Evolutionary conservation across 2,888 invertebrate genomes (phyloP), one percentile per base, ranked within the genome.

Genomic region (Luperina nickerlii): DNA sequence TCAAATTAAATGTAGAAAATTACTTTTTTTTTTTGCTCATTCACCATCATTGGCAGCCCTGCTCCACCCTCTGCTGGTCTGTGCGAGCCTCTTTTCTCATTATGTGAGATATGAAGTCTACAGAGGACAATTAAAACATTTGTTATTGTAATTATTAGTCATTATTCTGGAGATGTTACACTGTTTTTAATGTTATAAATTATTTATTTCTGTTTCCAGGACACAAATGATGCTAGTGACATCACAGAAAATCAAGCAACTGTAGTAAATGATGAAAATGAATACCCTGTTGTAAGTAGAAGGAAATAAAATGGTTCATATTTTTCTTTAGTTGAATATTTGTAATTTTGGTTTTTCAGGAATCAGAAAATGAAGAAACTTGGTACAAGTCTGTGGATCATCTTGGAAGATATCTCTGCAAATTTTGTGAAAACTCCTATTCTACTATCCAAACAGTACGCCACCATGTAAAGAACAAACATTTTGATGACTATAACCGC

Each of bases 341-440:
- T 8, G 11, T 7, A 7, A 4, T 57, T 0, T 38, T 45, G 0
- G 32, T 42, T 57, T 88, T 82, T 38, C 78, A 89, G 89, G 73
- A 60, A 27, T 2, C n/a, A 24, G 63, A 76, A 74, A 60, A 62
- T 6, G 74, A 76, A 48, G 75, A 70, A 27, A 75, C 65, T 15
- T 88, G 88, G 88, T 81, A 75, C 66, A 82, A 88, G 13, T 45
- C 20, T 27, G 54, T 82, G 3, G 71, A 84, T 20, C 27, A 71
- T 18, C 11, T 57, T 0, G 84, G 80, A 63, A 84, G 76, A 78
- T 89, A 78, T 57, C 9, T 79, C 1, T 88, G 88, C 62, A 83
- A 83, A 69, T 88, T 80, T 18, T 95, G 94, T 78, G 87, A 92
- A 15, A 84, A 88, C 4, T 85, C 88, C 13, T 94, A 94, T 77